Base-by-base conservation (phyloP, 2,113 vertebrate species). In the Seriola aureovittata region DNA sequence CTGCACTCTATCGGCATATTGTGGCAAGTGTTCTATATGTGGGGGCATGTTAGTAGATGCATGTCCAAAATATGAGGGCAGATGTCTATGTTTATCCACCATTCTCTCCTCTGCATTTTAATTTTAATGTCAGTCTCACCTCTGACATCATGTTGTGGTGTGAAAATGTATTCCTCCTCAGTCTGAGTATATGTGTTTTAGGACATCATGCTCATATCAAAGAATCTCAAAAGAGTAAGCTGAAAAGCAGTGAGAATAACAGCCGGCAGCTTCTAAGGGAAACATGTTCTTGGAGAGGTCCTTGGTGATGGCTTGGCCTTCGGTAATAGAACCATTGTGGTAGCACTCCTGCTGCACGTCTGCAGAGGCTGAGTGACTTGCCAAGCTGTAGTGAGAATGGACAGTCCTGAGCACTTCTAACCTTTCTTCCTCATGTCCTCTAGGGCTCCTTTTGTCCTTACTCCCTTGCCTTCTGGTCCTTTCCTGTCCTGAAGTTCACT, bases 361-460 rank as follows among this genome's bases (percentile, higher is more conserved):
- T 71, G 34, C 75, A 38, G 75, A 80, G 58, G 60, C 48, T 60
- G 38, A 74, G 64, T 21, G 5, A 52, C 80, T 46, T 71, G 54
- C 23, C 44, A 46, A 75, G 62, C 38, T 17, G 50, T 36, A 38
- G 63, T 75, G 57, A 85, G 85, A 88, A 80, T 70, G 52, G 71
- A 36, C 36, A 9, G 11, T 44, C 66, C 12, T 3, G 0, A 46
- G 48, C 55, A 50, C 57, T 40, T 82, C 25, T 32, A 40, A 55
- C 68, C 58, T 60, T 62, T 48, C n/a, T 79, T 71, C 62, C 57
- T 76, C 36, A 2, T 46, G 50, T 81, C 67, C 71, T 68, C 67
- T 72, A 54, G n/a, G 44, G 4, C 40, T 83, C 25, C n/a, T 50
- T 71, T 64, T 65, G 60, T 87, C 74, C 62, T 62, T 68, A 8